Base-by-base conservation (phyloP, 2,888 invertebrate genomes). In the Xanthia togata region DNA sequence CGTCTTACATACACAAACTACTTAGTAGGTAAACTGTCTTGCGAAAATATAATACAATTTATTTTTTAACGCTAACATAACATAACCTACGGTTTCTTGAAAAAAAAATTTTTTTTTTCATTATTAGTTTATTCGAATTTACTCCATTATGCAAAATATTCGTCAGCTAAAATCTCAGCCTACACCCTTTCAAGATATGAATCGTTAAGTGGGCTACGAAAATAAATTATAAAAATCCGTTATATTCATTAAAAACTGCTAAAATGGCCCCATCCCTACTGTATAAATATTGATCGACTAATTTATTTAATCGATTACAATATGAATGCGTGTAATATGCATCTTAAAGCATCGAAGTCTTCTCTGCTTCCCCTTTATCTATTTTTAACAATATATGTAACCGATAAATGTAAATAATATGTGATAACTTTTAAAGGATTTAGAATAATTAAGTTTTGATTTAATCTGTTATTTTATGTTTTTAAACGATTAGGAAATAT, bases 261-360 rank as follows among this genome's bases (percentile, higher is more conserved):
- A 12, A 31, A 35, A 17, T 70, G 38, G 9, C 20, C 75, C 63
- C 74, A 71, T 76, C 82, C 79, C 87, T 88, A 60, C 62, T 71
- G 71, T 20, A 71, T 79, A 77, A 73, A 84, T 84, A 88, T 83
- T 87, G 83, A 88, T 87, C 70, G 73, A 79, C 38, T 82, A 83
- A 87, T 83, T 85, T 83, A 83, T 84, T 76, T 60, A 67, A 83
- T 85, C 77, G 78, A 88, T 87, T 87, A 81, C 63, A 87, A 87
- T 87, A 87, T 81, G 77, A 87, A 87, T 69, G 77, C 69, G 3
- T 57, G 64, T 70, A 69, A 79, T 87, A 86, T 70, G 59, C 83
- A 87, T 86, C 65, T 71, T 79, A 86, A 81, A 86, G 73, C 69
- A 68, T 78, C 41, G 63, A 83, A 73, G 53, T 63, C 57, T 47